These are phyloP conservation scores for Carollia perspicillata DNA, from an alignment of 2,113 vertebrate genomes.

Conservation along the genomic window DNA sequence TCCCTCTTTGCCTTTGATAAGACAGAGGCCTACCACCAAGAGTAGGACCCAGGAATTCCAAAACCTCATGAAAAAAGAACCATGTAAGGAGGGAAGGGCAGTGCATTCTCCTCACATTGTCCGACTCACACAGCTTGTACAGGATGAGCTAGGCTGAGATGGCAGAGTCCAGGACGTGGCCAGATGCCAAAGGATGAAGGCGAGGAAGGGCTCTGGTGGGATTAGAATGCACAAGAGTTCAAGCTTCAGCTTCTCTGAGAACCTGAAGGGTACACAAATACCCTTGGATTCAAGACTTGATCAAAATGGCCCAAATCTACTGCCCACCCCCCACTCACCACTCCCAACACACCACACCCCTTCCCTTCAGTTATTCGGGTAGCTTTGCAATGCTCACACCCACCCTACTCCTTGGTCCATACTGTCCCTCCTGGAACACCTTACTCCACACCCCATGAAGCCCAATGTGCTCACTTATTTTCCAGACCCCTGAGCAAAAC, in stretches of 20 bases:
- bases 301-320: background rate
- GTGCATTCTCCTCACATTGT: background rate
- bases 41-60: background rate
- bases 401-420: fast-evolving
- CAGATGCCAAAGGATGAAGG: background rate
- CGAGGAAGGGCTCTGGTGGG: background rate
- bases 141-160: fast-evolving
- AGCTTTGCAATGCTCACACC: background rate
- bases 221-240: background rate
- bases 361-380: background rate
- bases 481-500: background rate
- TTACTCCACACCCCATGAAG: background rate
- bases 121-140: too few relatives aligned
- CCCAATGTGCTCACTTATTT: too few relatives aligned
- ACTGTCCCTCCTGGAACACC: background rate
- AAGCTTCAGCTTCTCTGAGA: background rate
- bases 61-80: background rate
- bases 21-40: background rate
- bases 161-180: background rate
- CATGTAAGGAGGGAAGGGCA: background rate
- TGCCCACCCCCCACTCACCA: too few relatives aligned
- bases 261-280: background rate
- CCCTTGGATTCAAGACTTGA: background rate
- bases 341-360: background rate
- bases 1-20: background rate